These are phyloP conservation scores for Ceratoteleas bidentatus DNA, from an alignment of 1,140 invertebrate species.

Conservation along the genomic window DNA sequence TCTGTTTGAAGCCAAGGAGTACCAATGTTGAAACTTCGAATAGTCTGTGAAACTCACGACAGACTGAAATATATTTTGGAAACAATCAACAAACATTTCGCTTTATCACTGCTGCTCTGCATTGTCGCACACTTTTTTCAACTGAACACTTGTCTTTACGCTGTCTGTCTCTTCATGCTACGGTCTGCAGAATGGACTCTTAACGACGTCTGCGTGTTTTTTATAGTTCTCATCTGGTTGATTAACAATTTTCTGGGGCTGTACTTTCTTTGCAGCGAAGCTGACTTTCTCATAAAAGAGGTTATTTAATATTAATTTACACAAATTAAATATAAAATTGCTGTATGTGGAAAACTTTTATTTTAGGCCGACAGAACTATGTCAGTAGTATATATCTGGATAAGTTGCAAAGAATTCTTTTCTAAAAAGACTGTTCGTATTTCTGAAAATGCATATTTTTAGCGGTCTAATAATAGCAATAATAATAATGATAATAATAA, in stretches of 20 bases:
- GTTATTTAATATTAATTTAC: slow-evolving; percentile 7
- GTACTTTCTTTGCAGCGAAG: slow-evolving; percentile 22
- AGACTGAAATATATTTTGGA: slow-evolving; percentile 10
- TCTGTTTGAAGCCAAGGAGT: not conserved
- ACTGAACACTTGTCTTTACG: slow-evolving; percentile 13
- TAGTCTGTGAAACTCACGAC: not conserved
- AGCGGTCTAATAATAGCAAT: no score
- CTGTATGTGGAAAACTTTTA: no score
- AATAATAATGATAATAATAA: no score
- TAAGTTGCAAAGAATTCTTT: not conserved
- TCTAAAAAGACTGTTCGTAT: slow-evolving; percentile 7
- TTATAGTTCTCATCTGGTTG: not conserved
- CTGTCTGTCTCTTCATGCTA: not conserved
- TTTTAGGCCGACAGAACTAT: slow-evolving; percentile 18
- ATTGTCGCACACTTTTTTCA: slow-evolving; percentile 10
- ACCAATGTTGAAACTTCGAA: slow-evolving; percentile 1
- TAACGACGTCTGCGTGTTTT: not conserved
- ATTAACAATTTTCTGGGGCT: not conserved
- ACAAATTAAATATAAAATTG: no score
- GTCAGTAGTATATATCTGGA: not conserved
- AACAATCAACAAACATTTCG: not conserved
- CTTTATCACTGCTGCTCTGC: slow-evolving; percentile 11
- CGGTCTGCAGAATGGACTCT: not conserved
- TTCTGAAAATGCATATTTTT: no score
- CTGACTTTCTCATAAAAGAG: slow-evolving; percentile 21